Conservation (phyloP, 2,888 invertebrate genomes). For the Acrobasis repandana region DNA sequence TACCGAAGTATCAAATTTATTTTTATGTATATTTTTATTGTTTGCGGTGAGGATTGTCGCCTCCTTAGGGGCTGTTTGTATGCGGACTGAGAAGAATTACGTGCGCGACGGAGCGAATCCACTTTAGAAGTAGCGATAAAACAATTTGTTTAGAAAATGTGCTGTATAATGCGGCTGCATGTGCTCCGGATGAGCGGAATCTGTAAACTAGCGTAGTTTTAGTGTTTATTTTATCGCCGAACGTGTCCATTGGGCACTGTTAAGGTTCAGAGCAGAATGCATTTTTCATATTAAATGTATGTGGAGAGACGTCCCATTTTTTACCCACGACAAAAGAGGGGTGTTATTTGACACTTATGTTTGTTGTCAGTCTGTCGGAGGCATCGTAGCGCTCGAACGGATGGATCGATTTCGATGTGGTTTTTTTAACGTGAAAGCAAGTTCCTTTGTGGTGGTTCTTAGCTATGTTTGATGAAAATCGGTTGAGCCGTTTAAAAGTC, state of each 20-base stretch:
- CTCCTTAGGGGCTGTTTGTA: constrained; percentile 79
- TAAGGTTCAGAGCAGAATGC: constrained; percentile 46
- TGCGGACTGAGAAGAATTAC: constrained; percentile 77
- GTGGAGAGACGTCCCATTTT: constrained; percentile 32
- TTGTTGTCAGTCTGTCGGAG: too few relatives aligned
- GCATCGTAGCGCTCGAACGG: too few relatives aligned
- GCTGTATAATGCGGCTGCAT: constrained; percentile 59
- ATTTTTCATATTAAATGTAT: constrained; percentile 52
- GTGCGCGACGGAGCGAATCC: constrained; percentile 65
- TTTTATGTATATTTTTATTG: constrained; percentile 80
- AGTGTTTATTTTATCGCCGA: constrained; percentile 57
- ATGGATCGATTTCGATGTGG: too few relatives aligned
- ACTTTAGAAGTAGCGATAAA: constrained; percentile 73
- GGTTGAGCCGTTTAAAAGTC: too few relatives aligned
- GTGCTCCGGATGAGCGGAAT: constrained; percentile 53
- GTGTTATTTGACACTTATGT: too few relatives aligned
- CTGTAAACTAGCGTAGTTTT: constrained; percentile 53
- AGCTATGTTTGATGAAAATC: too few relatives aligned
- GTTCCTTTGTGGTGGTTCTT: too few relatives aligned
- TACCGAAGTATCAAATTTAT: constrained; percentile 74
- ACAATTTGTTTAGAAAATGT: constrained; percentile 76
- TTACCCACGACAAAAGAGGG: too few relatives aligned
- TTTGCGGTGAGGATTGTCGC: constrained; percentile 77
- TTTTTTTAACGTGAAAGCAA: too few relatives aligned
- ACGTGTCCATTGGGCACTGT: constrained; percentile 53